phyloP scores from a whole-genome alignment of 1,140 invertebrate genomes.

The Colletes latitarsis region DNA sequence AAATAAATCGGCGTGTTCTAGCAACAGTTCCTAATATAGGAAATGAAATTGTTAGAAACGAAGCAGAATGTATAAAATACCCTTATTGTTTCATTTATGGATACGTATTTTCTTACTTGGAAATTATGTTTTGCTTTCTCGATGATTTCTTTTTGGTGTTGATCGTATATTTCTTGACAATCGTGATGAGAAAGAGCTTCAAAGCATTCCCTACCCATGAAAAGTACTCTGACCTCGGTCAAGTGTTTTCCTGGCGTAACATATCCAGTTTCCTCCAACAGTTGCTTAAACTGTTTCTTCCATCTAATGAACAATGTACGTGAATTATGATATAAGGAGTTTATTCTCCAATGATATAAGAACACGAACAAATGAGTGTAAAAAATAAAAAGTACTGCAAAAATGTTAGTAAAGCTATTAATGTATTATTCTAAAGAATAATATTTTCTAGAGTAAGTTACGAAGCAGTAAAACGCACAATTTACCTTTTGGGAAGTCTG shows the following conservation, averaged over 20 bases:
- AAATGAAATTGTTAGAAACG: conserved; percentile 43
- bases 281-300: conserved; percentile 96
- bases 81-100: background rate
- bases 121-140: conserved; percentile 96
- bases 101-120: conserved; percentile 81
- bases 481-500: conserved; percentile 82
- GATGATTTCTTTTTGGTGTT: conserved; percentile 95
- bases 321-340: too few species aligned
- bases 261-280: conserved; percentile 96
- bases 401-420: conserved; percentile 42
- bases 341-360: too few species aligned
- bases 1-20: conserved; percentile 97
- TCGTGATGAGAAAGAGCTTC: conserved; percentile 94
- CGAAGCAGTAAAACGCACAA: conserved; percentile 42
- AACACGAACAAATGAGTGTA: conserved; percentile 1
- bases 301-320: conserved; percentile 82
- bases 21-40: conserved; percentile 89
- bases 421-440: background rate
- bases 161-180: conserved; percentile 96
- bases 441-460: conserved; percentile 5
- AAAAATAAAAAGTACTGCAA: conserved; percentile 25
- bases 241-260: conserved; percentile 96
- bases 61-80: background rate
- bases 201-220: conserved; percentile 97
- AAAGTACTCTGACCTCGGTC: conserved; percentile 94